A percentile compares a stretch with the other conserved stretches of the same genome.
Conservation (phyloP, 2,888 invertebrate species). For the Apodemia mormo region DNA sequence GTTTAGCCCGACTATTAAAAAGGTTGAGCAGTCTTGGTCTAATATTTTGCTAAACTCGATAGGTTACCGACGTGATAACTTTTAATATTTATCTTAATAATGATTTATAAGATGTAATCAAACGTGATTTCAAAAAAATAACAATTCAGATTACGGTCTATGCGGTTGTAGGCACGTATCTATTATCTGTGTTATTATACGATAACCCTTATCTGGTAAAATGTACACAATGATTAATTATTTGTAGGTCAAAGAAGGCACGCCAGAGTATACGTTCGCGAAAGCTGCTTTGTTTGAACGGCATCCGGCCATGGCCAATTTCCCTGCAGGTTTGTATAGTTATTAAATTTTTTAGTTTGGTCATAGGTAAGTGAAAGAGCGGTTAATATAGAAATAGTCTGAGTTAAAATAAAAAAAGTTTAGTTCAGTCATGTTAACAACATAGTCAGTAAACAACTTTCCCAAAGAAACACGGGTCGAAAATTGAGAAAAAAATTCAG, state of each 20-base stretch:
- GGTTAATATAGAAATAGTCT: too few species aligned
- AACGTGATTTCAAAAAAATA: not conserved
- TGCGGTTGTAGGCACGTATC: slow-evolving; percentile 25
- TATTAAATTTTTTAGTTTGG: not conserved
- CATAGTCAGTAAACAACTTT: too few species aligned
- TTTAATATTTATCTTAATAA: too few species aligned
- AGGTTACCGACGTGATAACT: too few species aligned
- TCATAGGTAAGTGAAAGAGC: too few species aligned
- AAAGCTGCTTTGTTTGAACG: slow-evolving; percentile 84
- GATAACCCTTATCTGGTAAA: slow-evolving; percentile 12
- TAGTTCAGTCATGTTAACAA: too few species aligned
- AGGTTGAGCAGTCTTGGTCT: too few species aligned
- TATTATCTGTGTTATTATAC: slow-evolving; percentile 20
- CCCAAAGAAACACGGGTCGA: too few species aligned
- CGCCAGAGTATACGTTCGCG: slow-evolving; percentile 81
- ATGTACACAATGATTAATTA: slow-evolving; percentile 28
- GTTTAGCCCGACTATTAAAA: too few species aligned
- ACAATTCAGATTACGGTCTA: slow-evolving; percentile 13
- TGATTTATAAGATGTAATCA: not conserved
- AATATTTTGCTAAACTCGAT: too few species aligned
- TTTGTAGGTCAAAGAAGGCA: slow-evolving; percentile 77
- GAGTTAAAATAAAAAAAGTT: too few species aligned
- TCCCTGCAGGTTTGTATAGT: slow-evolving; percentile 81
- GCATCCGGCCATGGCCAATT: slow-evolving; percentile 86
- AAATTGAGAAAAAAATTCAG: too few species aligned